phyloP scores from a whole-genome alignment of 2,888 invertebrate species.

The Ferrisia virgata region DNA sequence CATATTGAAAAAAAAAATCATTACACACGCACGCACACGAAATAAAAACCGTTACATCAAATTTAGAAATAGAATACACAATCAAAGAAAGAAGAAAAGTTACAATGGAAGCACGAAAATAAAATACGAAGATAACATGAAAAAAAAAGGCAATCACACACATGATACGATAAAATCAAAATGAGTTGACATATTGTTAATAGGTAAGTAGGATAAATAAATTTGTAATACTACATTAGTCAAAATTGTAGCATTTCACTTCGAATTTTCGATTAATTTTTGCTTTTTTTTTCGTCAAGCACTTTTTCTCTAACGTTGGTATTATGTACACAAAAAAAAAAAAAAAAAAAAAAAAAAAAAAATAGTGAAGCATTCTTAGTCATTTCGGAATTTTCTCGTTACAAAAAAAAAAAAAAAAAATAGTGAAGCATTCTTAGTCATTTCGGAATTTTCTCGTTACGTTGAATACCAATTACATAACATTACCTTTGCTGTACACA shows the following conservation, averaged over 20 bases:
- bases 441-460: background rate
- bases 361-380: background rate
- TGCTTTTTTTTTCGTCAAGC: background rate
- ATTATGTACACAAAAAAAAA: constrained; percentile 5
- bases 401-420: too few relatives aligned
- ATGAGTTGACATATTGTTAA: too few relatives aligned
- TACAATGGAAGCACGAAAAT: background rate
- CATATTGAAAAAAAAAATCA: too few relatives aligned
- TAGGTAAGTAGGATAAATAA: too few relatives aligned
- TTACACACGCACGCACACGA: too few relatives aligned
- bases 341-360: too few relatives aligned
- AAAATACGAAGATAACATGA: background rate
- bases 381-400: constrained; percentile 3
- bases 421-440: background rate
- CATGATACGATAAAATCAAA: background rate
- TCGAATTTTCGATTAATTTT: background rate
- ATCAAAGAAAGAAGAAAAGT: background rate
- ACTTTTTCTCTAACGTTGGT: background rate
- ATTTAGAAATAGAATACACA: too few relatives aligned
- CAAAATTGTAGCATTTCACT: background rate
- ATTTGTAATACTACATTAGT: background rate
- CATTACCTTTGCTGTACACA: too few relatives aligned
- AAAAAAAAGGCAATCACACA: background rate
- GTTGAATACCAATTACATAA: too few relatives aligned
- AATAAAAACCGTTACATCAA: too few relatives aligned